Percentiles rank a stretch among this genome's conserved stretches.
phyloP scores from a whole-genome alignment of 2,797 vertebrate species.

The Poeciliopsis turneri region DNA sequence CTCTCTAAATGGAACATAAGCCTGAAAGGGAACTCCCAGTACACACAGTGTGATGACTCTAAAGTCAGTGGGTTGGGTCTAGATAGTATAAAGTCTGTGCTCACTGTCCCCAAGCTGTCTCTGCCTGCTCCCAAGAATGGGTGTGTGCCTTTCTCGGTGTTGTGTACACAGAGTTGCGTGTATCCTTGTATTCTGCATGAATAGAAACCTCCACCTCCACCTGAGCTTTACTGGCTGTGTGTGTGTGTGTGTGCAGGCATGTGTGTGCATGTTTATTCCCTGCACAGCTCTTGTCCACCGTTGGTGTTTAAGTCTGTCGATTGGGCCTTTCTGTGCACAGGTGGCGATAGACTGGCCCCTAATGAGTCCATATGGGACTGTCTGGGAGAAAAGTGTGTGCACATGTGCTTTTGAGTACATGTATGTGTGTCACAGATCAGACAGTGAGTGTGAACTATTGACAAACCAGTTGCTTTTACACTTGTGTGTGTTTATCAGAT shows the following conservation, averaged over 20 bases:
- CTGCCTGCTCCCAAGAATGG: conserved; percentile 33
- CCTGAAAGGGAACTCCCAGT: background rate
- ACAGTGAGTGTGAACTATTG: conserved; percentile 31
- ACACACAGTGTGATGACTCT: background rate
- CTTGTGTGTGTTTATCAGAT: conserved; percentile 33
- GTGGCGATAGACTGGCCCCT: conserved; percentile 79
- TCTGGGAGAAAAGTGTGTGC: conserved; percentile 67
- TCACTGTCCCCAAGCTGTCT: conserved; percentile 36
- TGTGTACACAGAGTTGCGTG: conserved; percentile 31
- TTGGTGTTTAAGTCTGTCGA: conserved; percentile 72
- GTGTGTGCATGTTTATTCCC: conserved; percentile 60
- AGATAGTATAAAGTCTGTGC: conserved; percentile 17
- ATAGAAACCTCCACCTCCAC: conserved; percentile 32
- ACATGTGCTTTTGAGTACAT: conserved; percentile 17
- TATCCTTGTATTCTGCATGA: conserved; percentile 23
- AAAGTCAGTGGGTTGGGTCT: conserved; percentile 23
- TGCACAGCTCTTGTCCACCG: conserved; percentile 67
- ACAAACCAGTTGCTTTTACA: conserved; percentile 53
- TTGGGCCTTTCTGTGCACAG: conserved; percentile 75
- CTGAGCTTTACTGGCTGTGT: conserved; percentile 25
- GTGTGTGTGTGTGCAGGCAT: background rate
- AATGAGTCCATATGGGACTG: conserved; percentile 82
- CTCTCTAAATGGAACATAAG: background rate
- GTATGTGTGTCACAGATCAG: conserved; percentile 31
- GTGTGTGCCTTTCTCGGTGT: conserved; percentile 44